Percentiles rank a stretch among this genome's conserved stretches.
These are phyloP conservation scores for Drosophila pegasa DNA, from an alignment of 2,888 invertebrate species.

Conservation along the genomic window DNA sequence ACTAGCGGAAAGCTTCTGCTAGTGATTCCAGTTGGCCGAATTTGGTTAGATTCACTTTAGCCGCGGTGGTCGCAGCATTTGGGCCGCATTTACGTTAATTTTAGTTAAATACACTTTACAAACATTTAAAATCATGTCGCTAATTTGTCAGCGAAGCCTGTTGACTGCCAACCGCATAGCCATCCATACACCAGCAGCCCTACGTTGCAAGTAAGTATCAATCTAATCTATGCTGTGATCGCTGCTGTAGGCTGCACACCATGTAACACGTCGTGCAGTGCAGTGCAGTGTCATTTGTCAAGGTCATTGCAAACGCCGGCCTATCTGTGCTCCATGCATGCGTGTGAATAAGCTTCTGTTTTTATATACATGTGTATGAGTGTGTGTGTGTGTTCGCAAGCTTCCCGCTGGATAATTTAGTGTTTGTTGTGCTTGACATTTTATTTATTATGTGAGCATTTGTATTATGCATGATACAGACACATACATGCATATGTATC, in stretches of 20 bases:
- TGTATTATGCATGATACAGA: slow-evolving; percentile 27
- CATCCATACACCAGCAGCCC: slow-evolving; percentile 42
- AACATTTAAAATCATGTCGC: slow-evolving; percentile 57
- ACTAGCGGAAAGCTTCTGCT: slow-evolving; percentile 29
- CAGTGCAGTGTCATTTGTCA: slow-evolving; percentile 70
- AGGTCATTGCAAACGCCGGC: slow-evolving; percentile 72
- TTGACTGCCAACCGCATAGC: slow-evolving; percentile 61
- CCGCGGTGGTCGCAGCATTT: slow-evolving; percentile 33
- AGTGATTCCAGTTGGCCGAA: slow-evolving; percentile 33
- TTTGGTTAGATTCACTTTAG: slow-evolving; percentile 36
- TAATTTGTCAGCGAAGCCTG: slow-evolving; percentile 61
- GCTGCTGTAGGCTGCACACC: slow-evolving; percentile 3
- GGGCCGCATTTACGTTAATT: slow-evolving; percentile 41
- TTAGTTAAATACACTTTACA: slow-evolving; percentile 22
- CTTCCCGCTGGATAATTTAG: slow-evolving; percentile 27
- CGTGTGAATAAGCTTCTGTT: slow-evolving; percentile 18
- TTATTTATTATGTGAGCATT: slow-evolving; percentile 64
- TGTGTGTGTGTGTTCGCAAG: slow-evolving; percentile 2
- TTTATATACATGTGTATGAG: slow-evolving; percentile 9
- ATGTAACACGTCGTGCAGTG: slow-evolving; percentile 52
- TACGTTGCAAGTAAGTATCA: slow-evolving; percentile 68
- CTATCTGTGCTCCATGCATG: slow-evolving; percentile 3
- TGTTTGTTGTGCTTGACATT: slow-evolving; percentile 26
- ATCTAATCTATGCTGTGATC: slow-evolving; percentile 1
- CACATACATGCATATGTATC: neutral